A percentile compares a stretch with the other conserved stretches of the same genome.
Evolutionary conservation across 2,888 invertebrate species (phyloP).

Genomic region (Mesoligia furuncula): DNA sequence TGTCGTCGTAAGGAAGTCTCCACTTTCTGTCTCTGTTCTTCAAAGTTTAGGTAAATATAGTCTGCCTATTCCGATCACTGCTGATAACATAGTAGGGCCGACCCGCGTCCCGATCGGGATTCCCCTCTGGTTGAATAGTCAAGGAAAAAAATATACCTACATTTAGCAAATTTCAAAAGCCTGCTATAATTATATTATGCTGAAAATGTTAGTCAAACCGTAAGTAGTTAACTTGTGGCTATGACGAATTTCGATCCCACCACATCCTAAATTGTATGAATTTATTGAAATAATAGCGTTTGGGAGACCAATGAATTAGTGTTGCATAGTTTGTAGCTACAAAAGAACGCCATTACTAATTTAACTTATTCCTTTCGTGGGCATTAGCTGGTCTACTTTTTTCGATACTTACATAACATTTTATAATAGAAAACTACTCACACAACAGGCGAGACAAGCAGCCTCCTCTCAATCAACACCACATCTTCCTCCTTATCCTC

Average conservation of each 20-base stretch:
- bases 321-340: background rate
- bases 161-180: background rate
- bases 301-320: background rate
- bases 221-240: background rate
- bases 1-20: too few relatives aligned
- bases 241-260: background rate
- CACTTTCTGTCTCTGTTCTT: too few relatives aligned
- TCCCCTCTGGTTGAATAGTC: background rate
- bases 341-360: background rate
- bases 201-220: background rate
- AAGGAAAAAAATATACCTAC: background rate
- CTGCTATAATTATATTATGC: background rate
- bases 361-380: background rate
- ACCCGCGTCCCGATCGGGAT: background rate
- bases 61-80: too few relatives aligned
- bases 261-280: background rate
- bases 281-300: background rate
- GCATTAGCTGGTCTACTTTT: background rate
- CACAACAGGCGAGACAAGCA: constrained; percentile 89
- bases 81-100: background rate
- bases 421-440: constrained; percentile 74
- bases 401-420: too few relatives aligned
- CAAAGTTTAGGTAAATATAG: too few relatives aligned
- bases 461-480: constrained; percentile 92
- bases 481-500: constrained; percentile 93